Evolutionary conservation across 2,888 invertebrate genomes (phyloP), one percentile per base, ranked within the genome.

Genomic region (Petrolisthes manimaculis): DNA sequence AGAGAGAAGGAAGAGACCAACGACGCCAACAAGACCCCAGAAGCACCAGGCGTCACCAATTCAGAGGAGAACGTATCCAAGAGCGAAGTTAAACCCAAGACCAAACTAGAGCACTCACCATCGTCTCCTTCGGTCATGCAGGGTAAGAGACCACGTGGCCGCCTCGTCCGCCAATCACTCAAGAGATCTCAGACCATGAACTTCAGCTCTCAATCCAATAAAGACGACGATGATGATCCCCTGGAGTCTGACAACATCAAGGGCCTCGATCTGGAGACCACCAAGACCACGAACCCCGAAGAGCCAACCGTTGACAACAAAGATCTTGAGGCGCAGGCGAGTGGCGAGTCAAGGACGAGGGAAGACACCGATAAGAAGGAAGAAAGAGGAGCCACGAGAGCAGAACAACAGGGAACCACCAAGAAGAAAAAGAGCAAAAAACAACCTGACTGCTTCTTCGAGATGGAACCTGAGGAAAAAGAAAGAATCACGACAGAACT

Each of bases 391-490:
- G 54, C 84, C 21, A 14, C 51, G 18, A 18, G n/a, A 56, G 84
- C 77, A 67, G 80, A 80, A 77, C 24, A 5, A n/a, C 14, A n/a
- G 5, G 21, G n/a, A 9, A 74, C 55, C 21, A 85, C 78, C 5
- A 80, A 80, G n/a, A 24, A 80, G 8, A 54, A 69, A 14, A 12
- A 86, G n/a, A 53, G 14, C 12, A 21, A 6, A 9, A 77, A 67
- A n/a, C 24, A 54, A 14, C 61, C 51, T 24, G 86, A 75, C 3
- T 37, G 69, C 5, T 54, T 84, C 71, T 84, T 88, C 61, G 88
- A 88, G 37, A 83, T 88, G 80, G 88, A 88, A 24, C 88, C 88
- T 37, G 88, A 88, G 6, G 88, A 88, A 53, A 88, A 88, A 74
- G 88, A 88, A 14, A 84, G 88, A 21, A 88, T 88, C 18, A 79